These are phyloP conservation scores for Synergus laeviventris DNA, from an alignment of 2,888 invertebrate species.

Conservation along the genomic window DNA sequence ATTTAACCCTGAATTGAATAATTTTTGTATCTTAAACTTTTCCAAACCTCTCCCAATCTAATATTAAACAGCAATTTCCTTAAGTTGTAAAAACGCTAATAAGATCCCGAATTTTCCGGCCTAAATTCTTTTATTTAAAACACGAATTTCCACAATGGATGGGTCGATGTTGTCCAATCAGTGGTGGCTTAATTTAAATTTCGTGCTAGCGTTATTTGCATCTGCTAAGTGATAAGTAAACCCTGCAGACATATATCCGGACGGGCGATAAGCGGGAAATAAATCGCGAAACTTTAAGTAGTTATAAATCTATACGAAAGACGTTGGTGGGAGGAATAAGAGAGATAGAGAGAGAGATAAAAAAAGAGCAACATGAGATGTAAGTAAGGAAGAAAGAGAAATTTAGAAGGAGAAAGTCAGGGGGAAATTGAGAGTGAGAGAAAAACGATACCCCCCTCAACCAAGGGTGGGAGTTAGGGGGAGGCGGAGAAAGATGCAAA, in stretches of 20 bases:
- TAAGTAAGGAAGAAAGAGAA: constrained; percentile 43
- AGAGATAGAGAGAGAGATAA: constrained; percentile 52
- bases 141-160: constrained; percentile 5
- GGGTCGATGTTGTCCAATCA: constrained; percentile 61
- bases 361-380: constrained; percentile 46
- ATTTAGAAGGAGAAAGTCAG: constrained; percentile 47
- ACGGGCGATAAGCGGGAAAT: constrained; percentile 75
- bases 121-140: not conserved
- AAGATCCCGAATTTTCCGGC: not conserved
- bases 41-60: too few relatives aligned
- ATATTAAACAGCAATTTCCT: not conserved
- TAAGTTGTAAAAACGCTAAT: not conserved
- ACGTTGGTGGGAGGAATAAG: constrained; percentile 58
- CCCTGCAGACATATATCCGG: constrained; percentile 73
- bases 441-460: constrained; percentile 53
- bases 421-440: constrained; percentile 42
- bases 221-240: constrained; percentile 76
- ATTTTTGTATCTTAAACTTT: too few relatives aligned
- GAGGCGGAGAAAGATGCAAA: constrained; percentile 57
- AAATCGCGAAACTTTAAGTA: constrained; percentile 76
- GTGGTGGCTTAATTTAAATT: constrained; percentile 66
- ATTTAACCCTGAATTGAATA: too few relatives aligned
- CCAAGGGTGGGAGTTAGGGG: constrained; percentile 13
- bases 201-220: constrained; percentile 68
- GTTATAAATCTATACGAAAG: constrained; percentile 76